A percentile compares a stretch with the other conserved stretches of the same genome.
These are phyloP conservation scores for Phyllostomus hastatus DNA, from an alignment of 2,113 vertebrate genomes.

Conservation along the genomic window DNA sequence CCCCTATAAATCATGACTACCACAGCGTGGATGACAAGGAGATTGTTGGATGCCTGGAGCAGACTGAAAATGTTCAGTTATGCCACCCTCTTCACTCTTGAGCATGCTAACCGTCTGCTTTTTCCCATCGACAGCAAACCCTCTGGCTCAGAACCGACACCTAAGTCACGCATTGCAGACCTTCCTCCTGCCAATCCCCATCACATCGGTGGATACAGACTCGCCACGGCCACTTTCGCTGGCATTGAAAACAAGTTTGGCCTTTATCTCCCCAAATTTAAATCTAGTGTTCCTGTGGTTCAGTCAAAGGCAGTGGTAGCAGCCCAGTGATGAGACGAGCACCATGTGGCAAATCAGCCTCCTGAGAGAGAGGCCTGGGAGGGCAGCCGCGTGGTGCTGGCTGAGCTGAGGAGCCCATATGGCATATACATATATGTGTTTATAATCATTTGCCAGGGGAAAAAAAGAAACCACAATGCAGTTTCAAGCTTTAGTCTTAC, in stretches of 20 bases:
- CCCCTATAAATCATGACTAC: background rate
- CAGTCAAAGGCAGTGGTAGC: conserved; percentile 75
- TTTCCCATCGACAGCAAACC: conserved; percentile 86
- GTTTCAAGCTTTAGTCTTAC: conserved; percentile 78
- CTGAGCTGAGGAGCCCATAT: conserved; percentile 76
- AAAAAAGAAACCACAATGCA: conserved; percentile 49
- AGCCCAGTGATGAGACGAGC: conserved; percentile 58
- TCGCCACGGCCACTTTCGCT: conserved; percentile 94
- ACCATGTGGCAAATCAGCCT: background rate
- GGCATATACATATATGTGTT: conserved; percentile 78
- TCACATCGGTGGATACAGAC: conserved; percentile 94
- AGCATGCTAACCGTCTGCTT: background rate
- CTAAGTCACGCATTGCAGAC: conserved; percentile 84
- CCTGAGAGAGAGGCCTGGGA: conserved; percentile 30
- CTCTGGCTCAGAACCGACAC: conserved; percentile 86
- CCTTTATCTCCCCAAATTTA: conserved; percentile 95
- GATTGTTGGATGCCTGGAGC: background rate
- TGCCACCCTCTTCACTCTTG: rapidly evolving
- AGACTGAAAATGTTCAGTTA: background rate
- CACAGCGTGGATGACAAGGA: background rate
- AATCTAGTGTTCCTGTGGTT: conserved; percentile 76
- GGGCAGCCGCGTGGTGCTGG: conserved; percentile 83
- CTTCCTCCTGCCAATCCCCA: conserved; percentile 90
- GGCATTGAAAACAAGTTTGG: conserved; percentile 98
- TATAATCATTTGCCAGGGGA: conserved; percentile 77